Conservation (phyloP, 2,888 invertebrate genomes). For the Eupithecia subfuscata region DNA sequence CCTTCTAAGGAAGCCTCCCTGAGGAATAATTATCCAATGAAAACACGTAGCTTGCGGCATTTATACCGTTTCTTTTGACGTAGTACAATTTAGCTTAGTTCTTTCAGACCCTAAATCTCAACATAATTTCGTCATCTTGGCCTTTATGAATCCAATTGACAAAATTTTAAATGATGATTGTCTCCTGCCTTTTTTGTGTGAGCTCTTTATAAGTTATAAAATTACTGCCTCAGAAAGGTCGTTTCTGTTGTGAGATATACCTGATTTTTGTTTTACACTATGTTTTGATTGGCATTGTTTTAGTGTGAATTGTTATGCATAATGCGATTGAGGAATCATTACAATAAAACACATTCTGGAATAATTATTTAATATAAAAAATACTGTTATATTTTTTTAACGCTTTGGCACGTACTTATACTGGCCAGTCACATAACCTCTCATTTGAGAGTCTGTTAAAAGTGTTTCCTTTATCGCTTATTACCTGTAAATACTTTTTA, state of each 20-base stretch:
- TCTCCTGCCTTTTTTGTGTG: background rate
- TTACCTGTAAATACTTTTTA: slow-evolving; percentile 34
- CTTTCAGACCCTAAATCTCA: too few species aligned
- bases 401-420: background rate
- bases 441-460: background rate
- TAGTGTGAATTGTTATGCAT: background rate
- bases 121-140: background rate
- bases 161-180: background rate
- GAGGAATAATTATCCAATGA: too few species aligned
- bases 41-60: too few species aligned
- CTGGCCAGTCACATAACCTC: background rate
- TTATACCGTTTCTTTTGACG: too few species aligned
- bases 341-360: background rate
- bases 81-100: too few species aligned
- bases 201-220: background rate
- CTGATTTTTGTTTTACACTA: background rate
- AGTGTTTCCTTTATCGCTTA: slow-evolving; percentile 15
- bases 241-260: background rate
- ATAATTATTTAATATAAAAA: background rate
- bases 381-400: background rate
- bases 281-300: slow-evolving; percentile 1
- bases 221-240: background rate
- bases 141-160: background rate
- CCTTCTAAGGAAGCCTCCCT: too few species aligned
- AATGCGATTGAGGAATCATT: slow-evolving; percentile 6